Base-by-base conservation (phyloP, 2,113 vertebrate genomes). In the Choloepus hoffmanni region DNA sequence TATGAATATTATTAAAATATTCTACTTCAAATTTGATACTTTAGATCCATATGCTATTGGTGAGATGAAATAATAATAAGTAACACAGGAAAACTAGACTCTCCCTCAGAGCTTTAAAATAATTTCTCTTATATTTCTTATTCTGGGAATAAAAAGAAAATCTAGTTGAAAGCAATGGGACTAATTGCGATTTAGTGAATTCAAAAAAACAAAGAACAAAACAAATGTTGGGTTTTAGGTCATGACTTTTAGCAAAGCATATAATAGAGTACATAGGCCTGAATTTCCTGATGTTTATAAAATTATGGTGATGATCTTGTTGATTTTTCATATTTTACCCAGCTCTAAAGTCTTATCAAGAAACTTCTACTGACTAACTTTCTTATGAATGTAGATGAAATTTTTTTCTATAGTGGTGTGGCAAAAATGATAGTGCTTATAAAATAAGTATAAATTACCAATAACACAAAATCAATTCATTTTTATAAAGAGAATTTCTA, bases 131-230 rank as follows among this genome's bases (percentile, higher is more conserved):
- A 30, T 65, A n/a, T 74, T 91, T 95, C 45, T 82, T 96, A 74
- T 53, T 45, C 63, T 63, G 30, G 67, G 19, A 72, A 96, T 91
- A 96, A 68, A 95, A 96, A 92, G 76, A 84, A 67, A 93, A 74
- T 74, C 36, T 60, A 63, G 5, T 81, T 77, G 14, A 74, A 18
- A 62, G 60, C 12, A 70, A 4, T 70, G 82, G 33, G 19, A 85
- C 23, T 67, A 73, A 78, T 26, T 85, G 16, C 67, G 43, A 85
- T 45, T 76, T 60, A 48, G 26, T 28, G 55, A 23, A 24, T 43
- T 33, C 5, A 65, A 28, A 43, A 36, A 23, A 40, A 43, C 73
- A 1, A 23, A 58, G 4, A n/a, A 24, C 36, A 16, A 28, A 48
- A 18, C 24, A 58, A 74, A 23, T 1, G 4, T 24, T 72, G 12